Base-by-base conservation (phyloP, 2,888 invertebrate genomes). In the Pollenia amentaria region DNA sequence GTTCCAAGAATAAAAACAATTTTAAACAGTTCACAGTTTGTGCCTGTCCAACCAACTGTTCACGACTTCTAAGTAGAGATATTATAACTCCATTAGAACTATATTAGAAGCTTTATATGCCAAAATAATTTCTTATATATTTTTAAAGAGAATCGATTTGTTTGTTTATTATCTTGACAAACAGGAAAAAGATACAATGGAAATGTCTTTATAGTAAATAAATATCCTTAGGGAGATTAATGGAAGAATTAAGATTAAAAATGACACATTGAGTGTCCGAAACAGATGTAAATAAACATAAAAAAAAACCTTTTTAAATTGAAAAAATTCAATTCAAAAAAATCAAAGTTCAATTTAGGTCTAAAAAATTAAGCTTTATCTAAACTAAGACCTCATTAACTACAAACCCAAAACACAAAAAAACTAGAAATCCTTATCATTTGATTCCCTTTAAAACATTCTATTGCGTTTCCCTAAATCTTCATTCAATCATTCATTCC, bases 191-290 rank as follows among this genome's bases (percentile, higher is more conserved):
- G 29, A 9, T 3, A 21, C 55, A 57, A n/a, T 38, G 29, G 1
- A 53, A 53, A 57, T 3, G 9, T 57, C 21, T 29, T 57, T 57
- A 14, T 14, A 57, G 29, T 18, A 57, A 7, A 57, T 29, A 57
- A 57, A 57, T 29, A 29, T 21, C 57, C 57, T 29, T 14, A 29
- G 14, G 57, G 29, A 57, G 57, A 57, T 57, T 57, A 29, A 14
- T 16, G 14, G 29, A 57, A 29, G 29, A 29, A 57, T 57, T 57
- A 18, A 53, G 18, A 53, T 53, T 18, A 11, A 53, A 53, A 16
- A 53, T 57, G 7, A 14, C 55, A 55, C 9, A 55, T 55, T 55
- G 11, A 21, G 12, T 21, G 21, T 55, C 21, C 14, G 14, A 14
- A 9, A 14, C 12, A 29, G 12, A 29, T 0, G 51, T 51, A 21